Conservation (phyloP, 2,113 vertebrate genomes). For the Rynchops niger region DNA sequence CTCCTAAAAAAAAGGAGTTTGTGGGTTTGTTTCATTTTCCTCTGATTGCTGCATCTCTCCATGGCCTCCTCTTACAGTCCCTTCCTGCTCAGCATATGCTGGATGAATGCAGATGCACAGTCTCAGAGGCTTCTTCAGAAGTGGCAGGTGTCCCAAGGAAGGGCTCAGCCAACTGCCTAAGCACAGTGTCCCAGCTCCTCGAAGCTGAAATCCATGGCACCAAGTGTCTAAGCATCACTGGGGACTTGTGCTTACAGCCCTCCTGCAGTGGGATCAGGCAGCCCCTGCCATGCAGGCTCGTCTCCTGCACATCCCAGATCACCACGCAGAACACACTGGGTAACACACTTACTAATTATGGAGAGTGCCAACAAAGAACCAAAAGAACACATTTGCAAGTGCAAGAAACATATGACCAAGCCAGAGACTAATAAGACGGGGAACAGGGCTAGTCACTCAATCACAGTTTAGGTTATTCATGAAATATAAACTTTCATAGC, state of each 20-base stretch:
- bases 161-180: neutral
- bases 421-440: neutral
- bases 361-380: neutral
- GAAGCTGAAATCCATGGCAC: neutral
- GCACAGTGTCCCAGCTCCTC: accelerated
- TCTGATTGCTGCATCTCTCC: neutral
- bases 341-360: accelerated
- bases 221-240: neutral
- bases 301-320: neutral
- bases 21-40: neutral
- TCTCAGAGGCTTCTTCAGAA: neutral
- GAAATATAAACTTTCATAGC: neutral
- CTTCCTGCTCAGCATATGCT: neutral
- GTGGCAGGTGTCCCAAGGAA: neutral
- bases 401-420: neutral
- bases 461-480: neutral
- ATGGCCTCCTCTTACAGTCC: neutral
- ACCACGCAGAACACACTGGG: too few species aligned
- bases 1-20: neutral
- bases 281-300: neutral
- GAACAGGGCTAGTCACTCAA: accelerated
- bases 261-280: neutral
- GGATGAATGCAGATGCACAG: accelerated
- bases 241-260: neutral
- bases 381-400: neutral